A percentile compares a stretch with the other conserved stretches of the same genome.
Evolutionary conservation across 2,797 vertebrate genomes (phyloP).

Genomic region (Chiroxiphia lanceolata): DNA sequence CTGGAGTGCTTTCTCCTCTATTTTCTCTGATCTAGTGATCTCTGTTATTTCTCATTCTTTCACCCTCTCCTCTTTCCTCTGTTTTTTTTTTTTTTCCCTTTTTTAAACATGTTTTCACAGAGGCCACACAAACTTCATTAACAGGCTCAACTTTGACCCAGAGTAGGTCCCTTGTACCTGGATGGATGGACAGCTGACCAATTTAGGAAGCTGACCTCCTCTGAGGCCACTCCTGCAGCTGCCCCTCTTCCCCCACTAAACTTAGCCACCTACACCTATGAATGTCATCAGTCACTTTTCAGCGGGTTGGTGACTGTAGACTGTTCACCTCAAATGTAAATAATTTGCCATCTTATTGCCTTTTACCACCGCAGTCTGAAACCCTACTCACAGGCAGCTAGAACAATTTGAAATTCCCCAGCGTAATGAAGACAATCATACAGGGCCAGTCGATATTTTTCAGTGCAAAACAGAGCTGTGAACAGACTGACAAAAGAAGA

Average conservation of each 20-base stretch:
- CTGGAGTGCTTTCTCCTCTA: not conserved
- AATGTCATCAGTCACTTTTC: not conserved
- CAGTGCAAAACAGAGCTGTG: not conserved
- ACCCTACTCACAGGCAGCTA: not conserved
- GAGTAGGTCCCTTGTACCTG: not conserved
- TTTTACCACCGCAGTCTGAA: not conserved
- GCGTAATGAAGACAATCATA: accelerated
- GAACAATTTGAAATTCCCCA: not conserved
- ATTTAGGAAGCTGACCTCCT: not conserved
- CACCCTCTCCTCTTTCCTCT: accelerated
- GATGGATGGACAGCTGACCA: not conserved
- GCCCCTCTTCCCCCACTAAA: not conserved
- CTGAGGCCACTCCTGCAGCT: not conserved
- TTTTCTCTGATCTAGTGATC: not conserved
- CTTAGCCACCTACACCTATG: not conserved
- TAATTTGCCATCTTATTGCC: not conserved
- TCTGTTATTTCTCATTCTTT: not conserved
- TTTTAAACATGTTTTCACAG: not conserved
- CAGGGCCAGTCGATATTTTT: not conserved
- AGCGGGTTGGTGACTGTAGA: not conserved
- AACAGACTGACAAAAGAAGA: not conserved
- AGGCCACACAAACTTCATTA: too few species aligned
- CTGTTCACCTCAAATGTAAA: not conserved
- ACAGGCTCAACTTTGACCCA: not conserved
- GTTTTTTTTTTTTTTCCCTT: not conserved